Evolutionary conservation across 2,797 vertebrate species (phyloP).

Genomic region (Eospalax fontanierii): DNA sequence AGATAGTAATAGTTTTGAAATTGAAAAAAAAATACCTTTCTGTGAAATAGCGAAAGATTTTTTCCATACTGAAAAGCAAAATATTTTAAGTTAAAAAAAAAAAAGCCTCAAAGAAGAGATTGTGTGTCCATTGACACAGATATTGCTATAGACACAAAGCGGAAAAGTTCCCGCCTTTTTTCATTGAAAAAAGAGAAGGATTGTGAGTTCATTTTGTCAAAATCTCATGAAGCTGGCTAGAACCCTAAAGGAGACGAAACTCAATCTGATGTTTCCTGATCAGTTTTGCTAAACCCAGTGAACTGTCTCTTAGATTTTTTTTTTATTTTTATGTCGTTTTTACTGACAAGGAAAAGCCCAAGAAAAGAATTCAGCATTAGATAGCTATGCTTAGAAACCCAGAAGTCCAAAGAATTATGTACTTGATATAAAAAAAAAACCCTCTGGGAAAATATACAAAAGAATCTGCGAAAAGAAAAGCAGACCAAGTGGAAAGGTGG

Average conservation of each 20-base stretch:
- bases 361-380: background rate
- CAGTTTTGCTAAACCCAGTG: background rate
- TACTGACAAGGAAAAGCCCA: background rate
- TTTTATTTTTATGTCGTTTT: background rate
- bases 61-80: background rate
- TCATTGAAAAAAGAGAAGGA: background rate
- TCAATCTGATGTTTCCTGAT: too few species aligned
- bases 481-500: background rate
- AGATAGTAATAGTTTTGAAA: conserved; percentile 23
- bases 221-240: background rate
- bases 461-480: background rate
- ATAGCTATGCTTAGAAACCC: background rate
- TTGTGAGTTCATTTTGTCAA: background rate
- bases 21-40: background rate
- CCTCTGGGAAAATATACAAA: too few species aligned
- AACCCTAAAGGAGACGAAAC: background rate
- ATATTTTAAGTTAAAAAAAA: background rate
- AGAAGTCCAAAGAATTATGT: background rate
- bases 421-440: background rate
- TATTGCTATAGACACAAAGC: background rate
- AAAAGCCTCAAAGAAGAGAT: background rate
- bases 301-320: background rate
- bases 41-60: background rate
- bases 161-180: background rate
- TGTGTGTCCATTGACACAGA: background rate